These are phyloP conservation scores for Pachypanchax playfairii DNA, from an alignment of 2,113 vertebrate species.

Conservation along the genomic window DNA sequence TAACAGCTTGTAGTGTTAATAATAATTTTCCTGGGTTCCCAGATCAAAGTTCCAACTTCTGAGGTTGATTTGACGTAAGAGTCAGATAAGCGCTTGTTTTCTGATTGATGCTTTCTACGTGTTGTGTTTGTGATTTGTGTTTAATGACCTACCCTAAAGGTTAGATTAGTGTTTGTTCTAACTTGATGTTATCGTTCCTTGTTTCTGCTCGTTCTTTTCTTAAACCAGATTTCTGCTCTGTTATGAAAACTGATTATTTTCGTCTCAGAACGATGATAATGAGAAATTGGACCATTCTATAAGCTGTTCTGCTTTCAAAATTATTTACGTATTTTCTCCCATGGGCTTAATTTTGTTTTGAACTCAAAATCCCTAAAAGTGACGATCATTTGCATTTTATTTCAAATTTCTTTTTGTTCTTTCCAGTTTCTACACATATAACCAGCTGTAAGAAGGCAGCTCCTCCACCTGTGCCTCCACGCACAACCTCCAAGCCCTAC, in stretches of 20 bases:
- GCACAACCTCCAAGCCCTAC: conserved; percentile 97
- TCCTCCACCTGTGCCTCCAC: conserved; percentile 95
- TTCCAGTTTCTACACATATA: conserved; percentile 93
- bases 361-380: neutral
- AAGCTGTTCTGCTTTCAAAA: neutral
- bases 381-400: neutral
- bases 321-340: neutral
- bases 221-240: neutral
- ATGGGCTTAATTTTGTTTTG: conserved; percentile 2
- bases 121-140: conserved; percentile 27
- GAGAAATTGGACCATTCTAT: neutral
- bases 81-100: too few species aligned
- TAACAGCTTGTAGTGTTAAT: too few species aligned
- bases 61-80: too few species aligned
- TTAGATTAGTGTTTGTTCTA: conserved; percentile 14
- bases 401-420: conserved; percentile 3
- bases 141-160: conserved; percentile 12
- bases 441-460: conserved; percentile 97
- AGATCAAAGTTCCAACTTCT: too few species aligned
- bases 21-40: too few species aligned
- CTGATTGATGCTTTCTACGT: too few species aligned
- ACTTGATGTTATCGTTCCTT: conserved; percentile 34
- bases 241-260: conserved; percentile 2
- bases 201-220: neutral
- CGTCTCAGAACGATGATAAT: conserved; percentile 4